These are phyloP conservation scores for Helicolenus hilgendorfi DNA, from an alignment of 2,797 vertebrate genomes.

Conservation along the genomic window DNA sequence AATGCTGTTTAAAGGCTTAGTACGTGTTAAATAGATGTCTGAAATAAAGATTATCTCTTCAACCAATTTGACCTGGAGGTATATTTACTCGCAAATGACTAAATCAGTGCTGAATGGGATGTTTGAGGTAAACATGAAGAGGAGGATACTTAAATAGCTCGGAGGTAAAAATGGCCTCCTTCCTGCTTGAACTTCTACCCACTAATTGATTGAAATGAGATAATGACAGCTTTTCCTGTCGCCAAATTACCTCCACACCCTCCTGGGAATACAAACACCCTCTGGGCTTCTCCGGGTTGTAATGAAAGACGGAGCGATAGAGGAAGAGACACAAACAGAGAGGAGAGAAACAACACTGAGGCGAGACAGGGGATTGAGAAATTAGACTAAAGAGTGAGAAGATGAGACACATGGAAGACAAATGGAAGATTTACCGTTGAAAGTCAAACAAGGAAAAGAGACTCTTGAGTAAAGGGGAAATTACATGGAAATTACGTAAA, in stretches of 20 bases:
- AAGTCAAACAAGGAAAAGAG: not conserved
- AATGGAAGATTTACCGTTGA: not conserved
- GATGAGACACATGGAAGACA: not conserved
- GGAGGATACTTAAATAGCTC: not conserved
- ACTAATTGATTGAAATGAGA: slow-evolving; percentile 85
- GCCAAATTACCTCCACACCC: slow-evolving; percentile 72
- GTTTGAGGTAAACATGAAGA: not conserved
- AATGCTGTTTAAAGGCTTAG: not conserved
- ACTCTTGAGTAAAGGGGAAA: not conserved
- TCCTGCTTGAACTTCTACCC: slow-evolving; percentile 67
- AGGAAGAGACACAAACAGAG: slow-evolving; percentile 14
- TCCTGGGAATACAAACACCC: slow-evolving; percentile 74
- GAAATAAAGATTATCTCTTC: not conserved
- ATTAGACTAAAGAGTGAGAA: not conserved
- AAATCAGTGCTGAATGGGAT: not conserved
- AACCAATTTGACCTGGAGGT: not conserved
- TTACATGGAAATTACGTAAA: slow-evolving; percentile 40
- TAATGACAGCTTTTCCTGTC: slow-evolving; percentile 85
- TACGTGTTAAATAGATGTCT: not conserved
- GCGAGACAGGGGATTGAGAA: not conserved
- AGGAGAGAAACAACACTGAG: not conserved
- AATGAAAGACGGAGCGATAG: slow-evolving; percentile 26
- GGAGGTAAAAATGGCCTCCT: slow-evolving; percentile 40
- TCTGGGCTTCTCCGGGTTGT: slow-evolving; percentile 35
- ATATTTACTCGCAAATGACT: not conserved